phyloP scores from a whole-genome alignment of 2,888 invertebrate species.

The Gastracanthus pulcherrimus region DNA sequence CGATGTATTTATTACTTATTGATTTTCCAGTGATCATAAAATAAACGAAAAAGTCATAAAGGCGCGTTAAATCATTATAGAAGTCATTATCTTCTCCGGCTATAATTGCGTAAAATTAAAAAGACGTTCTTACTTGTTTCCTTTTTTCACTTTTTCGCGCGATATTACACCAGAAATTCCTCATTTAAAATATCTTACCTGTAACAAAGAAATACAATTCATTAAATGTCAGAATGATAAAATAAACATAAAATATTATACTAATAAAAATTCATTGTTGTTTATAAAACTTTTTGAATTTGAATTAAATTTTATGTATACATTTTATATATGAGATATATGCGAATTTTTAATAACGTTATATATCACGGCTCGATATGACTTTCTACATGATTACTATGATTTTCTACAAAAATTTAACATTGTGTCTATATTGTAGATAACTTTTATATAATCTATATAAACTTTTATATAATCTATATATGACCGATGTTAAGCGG shows the following conservation, averaged over 20 bases:
- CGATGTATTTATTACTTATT: slow-evolving; percentile 34
- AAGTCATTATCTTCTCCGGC: slow-evolving; percentile 9
- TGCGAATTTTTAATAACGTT: too few species aligned
- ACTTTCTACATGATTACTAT: too few species aligned
- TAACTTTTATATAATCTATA: too few species aligned
- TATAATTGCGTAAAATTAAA: slow-evolving; percentile 22
- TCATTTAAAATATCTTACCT: slow-evolving; percentile 43
- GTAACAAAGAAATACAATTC: slow-evolving; percentile 29
- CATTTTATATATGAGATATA: too few species aligned
- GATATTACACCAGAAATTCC: slow-evolving; percentile 2
- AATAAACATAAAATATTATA: neutral
- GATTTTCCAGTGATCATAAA: slow-evolving; percentile 20
- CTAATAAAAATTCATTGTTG: too few species aligned
- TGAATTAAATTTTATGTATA: too few species aligned
- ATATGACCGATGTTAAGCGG: too few species aligned
- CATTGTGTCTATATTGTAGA: too few species aligned
- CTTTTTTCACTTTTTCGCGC: neutral
- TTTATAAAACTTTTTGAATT: too few species aligned
- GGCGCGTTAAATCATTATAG: neutral
- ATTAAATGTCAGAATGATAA: neutral
- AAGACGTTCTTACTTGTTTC: slow-evolving; percentile 12
- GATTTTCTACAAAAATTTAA: too few species aligned
- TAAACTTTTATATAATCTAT: too few species aligned
- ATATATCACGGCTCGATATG: too few species aligned
- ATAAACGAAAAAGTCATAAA: slow-evolving; percentile 14